Conservation (phyloP, 2,797 vertebrate genomes). For the Galaxias olidus region DNA sequence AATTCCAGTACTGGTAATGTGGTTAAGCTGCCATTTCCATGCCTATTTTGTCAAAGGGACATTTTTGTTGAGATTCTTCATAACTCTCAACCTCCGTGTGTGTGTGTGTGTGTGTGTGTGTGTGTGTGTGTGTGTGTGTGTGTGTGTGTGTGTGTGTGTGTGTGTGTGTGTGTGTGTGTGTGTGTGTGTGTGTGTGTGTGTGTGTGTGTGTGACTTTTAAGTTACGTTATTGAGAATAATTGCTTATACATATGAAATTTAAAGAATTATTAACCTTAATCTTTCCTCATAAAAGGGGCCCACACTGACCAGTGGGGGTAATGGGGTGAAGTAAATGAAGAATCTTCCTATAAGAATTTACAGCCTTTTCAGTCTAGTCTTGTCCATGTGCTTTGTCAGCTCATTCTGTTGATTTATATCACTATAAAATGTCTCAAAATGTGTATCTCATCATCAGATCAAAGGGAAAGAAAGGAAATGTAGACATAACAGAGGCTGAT, state of each 20-base stretch:
- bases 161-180: slow-evolving; percentile 12
- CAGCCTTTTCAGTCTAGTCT: too few relatives aligned
- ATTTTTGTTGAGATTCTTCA: neutral
- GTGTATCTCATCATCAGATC: too few relatives aligned
- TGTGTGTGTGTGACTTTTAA: slow-evolving; percentile 25
- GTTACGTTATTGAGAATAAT: too few relatives aligned
- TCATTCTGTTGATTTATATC: neutral
- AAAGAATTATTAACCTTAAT: too few relatives aligned
- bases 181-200: slow-evolving; percentile 27
- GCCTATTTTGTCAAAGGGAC: neutral
- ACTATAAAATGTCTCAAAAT: too few relatives aligned
- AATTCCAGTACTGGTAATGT: neutral
- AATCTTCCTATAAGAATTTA: too few relatives aligned
- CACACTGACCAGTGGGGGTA: too few relatives aligned
- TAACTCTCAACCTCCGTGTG: slow-evolving; percentile 1
- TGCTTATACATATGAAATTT: too few relatives aligned
- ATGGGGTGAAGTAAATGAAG: too few relatives aligned
- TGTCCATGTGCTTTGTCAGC: neutral
- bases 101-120: slow-evolving; percentile 23
- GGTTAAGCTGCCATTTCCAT: neutral
- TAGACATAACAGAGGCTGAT: too few relatives aligned
- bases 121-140: slow-evolving; percentile 11
- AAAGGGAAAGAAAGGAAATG: too few relatives aligned
- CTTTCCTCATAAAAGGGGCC: too few relatives aligned
- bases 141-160: neutral